Percentiles rank a stretch among this genome's conserved stretches.
These are phyloP conservation scores for Sminthopsis crassicaudata DNA, from an alignment of 2,113 vertebrate species.

Conservation along the genomic window DNA sequence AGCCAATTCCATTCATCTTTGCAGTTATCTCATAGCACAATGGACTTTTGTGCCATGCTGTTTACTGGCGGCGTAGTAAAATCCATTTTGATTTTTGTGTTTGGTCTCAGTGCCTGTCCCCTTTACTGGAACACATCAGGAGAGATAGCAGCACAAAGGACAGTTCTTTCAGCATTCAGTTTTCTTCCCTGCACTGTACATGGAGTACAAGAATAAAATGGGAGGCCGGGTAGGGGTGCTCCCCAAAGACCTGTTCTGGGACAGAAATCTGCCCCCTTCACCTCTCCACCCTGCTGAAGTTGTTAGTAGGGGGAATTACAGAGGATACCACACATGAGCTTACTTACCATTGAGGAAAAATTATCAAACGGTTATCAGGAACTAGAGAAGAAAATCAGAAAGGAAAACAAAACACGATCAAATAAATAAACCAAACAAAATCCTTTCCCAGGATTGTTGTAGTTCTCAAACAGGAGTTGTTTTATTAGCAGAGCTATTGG, in stretches of 20 bases:
- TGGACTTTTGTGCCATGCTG: conserved; percentile 88
- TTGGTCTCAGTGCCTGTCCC: conserved; percentile 81
- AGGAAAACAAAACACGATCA: neutral
- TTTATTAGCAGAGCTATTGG: neutral
- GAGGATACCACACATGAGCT: neutral
- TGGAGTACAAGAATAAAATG: conserved; percentile 68
- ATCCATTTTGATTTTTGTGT: conserved; percentile 85
- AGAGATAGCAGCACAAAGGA: conserved; percentile 81
- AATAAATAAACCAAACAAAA: neutral
- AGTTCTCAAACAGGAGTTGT: neutral
- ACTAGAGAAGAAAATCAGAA: neutral
- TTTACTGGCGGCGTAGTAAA: conserved; percentile 85
- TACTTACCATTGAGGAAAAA: neutral
- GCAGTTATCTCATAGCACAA: conserved; percentile 88
- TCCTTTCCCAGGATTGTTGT: neutral
- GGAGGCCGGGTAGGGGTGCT: conserved; percentile 49
- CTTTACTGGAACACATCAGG: conserved; percentile 79
- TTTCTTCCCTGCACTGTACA: conserved; percentile 76
- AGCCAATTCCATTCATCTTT: conserved; percentile 87
- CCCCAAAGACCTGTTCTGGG: conserved; percentile 65
- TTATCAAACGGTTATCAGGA: neutral
- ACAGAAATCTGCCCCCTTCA: conserved; percentile 28
- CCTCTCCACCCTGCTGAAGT: neutral
- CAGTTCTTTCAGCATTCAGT: conserved; percentile 31
- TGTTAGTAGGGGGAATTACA: neutral